Base-by-base conservation (phyloP, 1,140 invertebrate genomes). In the Gerris buenoi region DNA sequence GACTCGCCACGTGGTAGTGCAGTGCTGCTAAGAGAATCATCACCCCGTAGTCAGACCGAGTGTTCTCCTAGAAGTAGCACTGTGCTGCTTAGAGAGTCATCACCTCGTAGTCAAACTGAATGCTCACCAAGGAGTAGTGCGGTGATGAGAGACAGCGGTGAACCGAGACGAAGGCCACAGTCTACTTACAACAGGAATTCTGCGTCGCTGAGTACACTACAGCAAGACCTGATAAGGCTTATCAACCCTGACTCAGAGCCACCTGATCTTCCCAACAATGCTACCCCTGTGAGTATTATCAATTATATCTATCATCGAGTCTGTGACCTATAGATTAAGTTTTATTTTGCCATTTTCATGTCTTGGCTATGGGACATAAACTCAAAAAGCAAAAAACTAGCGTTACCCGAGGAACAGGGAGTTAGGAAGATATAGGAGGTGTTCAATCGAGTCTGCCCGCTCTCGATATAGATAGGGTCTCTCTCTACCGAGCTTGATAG, bases 201-300 rank as follows among this genome's bases (percentile, higher is more conserved):
- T 18, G 84, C 84, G 1, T 86, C 86, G 75, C 76, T 86, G 23
- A 87, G 83, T 72, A 89, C 85, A 25, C 78, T 93, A 2, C 88
- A 95, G 78, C 91, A 95, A 75, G 92, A 96, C 73, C 79, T 96
- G 1, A 88, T 94, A 80, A 84, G 88, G 33, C 79, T 96, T 1
- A 95, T 96, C 69, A 90, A 90, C 79, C 90, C 91, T 0, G 92
- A 95, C 74, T 15, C 58, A 5, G 85, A 85, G 68, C 84, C 85
- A 68, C 80, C 75, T 68, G 80, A 79, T 58, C 59, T n/a, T n/a
- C n/a, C n/a, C n/a, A n/a, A n/a, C n/a, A n/a, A n/a, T n/a, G n/a
- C n/a, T n/a, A n/a, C n/a, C n/a, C n/a, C n/a, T n/a, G n/a, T n/a
- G n/a, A n/a, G n/a, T n/a, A n/a, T n/a, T n/a, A n/a, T n/a, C n/a